Percentiles rank a stretch among this genome's conserved stretches.
Conservation (phyloP, 2,888 invertebrate genomes). For the Leucophora obtusa region DNA sequence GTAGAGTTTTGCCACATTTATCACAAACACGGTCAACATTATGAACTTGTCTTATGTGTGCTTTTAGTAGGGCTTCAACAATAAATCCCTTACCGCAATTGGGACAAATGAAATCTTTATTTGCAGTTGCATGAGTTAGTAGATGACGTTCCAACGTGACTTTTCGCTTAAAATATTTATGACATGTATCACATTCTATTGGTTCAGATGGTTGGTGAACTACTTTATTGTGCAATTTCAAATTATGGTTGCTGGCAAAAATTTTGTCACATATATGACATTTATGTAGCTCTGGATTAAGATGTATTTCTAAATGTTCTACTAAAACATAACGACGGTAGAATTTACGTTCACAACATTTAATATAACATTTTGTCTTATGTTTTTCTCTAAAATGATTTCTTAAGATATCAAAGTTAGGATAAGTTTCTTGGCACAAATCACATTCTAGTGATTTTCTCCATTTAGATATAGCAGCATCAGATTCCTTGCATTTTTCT, state of each 20-base stretch:
- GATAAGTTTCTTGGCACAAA: slow-evolving; percentile 45
- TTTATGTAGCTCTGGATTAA: slow-evolving; percentile 67
- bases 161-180: slow-evolving; percentile 63
- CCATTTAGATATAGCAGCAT: slow-evolving; percentile 56
- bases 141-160: slow-evolving; percentile 64
- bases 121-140: slow-evolving; percentile 63
- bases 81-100: slow-evolving; percentile 67
- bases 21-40: slow-evolving; percentile 64
- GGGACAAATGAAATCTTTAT: slow-evolving; percentile 65
- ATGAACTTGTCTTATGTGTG: slow-evolving; percentile 64
- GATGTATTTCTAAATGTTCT: slow-evolving; percentile 67
- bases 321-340: slow-evolving; percentile 66
- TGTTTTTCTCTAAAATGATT: slow-evolving; percentile 66
- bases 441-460: slow-evolving; percentile 54
- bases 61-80: slow-evolving; percentile 57
- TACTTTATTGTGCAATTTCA: slow-evolving; percentile 65
- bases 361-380: slow-evolving; percentile 63
- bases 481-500: slow-evolving; percentile 29
- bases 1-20: slow-evolving; percentile 65
- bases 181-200: slow-evolving; percentile 65
- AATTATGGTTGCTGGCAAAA: slow-evolving; percentile 63
- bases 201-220: slow-evolving; percentile 55
- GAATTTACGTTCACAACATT: slow-evolving; percentile 67
- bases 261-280: slow-evolving; percentile 66
- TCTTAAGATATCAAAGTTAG: slow-evolving; percentile 55